These are phyloP conservation scores for Peromyscus californicus DNA, from an alignment of 2,113 vertebrate genomes.

Conservation along the genomic window DNA sequence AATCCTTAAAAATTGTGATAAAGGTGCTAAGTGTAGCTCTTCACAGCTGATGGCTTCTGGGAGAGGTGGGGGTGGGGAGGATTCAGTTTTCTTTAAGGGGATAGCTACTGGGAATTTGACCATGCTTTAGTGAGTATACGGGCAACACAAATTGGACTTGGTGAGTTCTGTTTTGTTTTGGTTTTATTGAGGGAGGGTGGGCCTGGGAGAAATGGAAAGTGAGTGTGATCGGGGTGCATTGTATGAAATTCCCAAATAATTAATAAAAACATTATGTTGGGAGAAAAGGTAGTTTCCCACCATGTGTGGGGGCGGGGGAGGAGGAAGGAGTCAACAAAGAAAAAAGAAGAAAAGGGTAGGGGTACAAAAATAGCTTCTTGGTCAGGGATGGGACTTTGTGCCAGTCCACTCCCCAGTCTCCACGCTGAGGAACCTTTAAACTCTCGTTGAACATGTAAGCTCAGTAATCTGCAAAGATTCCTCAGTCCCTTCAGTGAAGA, in stretches of 20 bases:
- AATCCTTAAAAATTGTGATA: neutral
- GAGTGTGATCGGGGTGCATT: neutral
- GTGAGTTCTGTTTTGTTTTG: neutral
- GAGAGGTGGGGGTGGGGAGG: neutral
- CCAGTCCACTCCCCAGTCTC: neutral
- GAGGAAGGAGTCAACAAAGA: neutral
- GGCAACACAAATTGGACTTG: neutral
- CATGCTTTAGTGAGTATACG: neutral
- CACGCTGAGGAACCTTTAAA: neutral
- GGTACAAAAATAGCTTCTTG: neutral
- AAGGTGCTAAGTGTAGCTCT: neutral
- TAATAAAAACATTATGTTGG: neutral
- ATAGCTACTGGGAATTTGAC: neutral
- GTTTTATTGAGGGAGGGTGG: neutral
- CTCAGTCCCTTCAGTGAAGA: neutral
- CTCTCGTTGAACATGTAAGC: neutral
- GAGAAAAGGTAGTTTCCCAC: neutral
- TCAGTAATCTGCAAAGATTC: neutral
- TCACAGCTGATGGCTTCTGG: neutral
- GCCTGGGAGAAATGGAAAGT: neutral
- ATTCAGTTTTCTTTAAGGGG: neutral
- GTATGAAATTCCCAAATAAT: neutral
- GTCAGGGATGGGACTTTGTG: neutral
- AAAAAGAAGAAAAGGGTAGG: neutral
- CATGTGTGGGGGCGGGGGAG: neutral